phyloP scores from a whole-genome alignment of 2,113 vertebrate species.

The Oophaga pumilio region DNA sequence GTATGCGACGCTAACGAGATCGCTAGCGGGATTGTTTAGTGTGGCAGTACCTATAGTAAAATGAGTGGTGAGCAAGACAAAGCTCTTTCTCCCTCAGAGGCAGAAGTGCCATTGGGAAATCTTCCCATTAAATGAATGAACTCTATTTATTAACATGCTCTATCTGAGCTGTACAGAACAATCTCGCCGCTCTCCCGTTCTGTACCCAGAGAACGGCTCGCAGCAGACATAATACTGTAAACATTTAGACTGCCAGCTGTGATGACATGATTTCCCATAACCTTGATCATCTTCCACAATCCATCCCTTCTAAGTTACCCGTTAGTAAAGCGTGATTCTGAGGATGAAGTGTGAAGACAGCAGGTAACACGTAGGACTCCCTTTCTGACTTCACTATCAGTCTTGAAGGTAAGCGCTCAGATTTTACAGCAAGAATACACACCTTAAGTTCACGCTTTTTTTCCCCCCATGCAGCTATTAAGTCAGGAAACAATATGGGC shows the following conservation, averaged over 20 bases:
- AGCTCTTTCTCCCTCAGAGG: neutral
- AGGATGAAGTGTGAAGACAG: neutral
- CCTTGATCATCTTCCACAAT: neutral
- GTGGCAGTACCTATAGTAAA: no score
- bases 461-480: no score
- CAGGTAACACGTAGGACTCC: neutral
- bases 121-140: neutral
- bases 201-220: neutral
- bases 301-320: neutral
- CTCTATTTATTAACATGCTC: no score
- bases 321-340: neutral
- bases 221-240: conserved; percentile 14
- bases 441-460: neutral
- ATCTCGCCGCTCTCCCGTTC: neutral
- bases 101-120: neutral
- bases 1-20: no score
- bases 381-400: neutral
- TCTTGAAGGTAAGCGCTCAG: neutral
- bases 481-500: no score
- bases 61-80: neutral
- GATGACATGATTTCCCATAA: conserved; percentile 10
- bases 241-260: neutral
- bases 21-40: no score
- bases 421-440: neutral
- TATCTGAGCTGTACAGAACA: neutral